Evolutionary conservation across 2,888 invertebrate genomes (phyloP).

Genomic region (Kuschelorhynchus macadamiae): DNA sequence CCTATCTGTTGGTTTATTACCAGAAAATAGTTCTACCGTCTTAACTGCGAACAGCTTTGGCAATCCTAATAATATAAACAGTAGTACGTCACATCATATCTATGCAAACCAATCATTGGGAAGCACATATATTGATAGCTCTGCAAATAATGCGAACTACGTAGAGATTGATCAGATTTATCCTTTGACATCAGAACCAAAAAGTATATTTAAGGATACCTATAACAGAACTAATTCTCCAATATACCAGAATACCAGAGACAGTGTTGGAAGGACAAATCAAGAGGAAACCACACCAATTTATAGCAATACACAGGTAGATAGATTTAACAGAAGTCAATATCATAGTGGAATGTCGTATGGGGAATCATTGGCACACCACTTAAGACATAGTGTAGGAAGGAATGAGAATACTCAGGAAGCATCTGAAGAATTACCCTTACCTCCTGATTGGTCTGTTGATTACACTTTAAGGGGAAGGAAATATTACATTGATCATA

Average conservation of each 20-base stretch:
- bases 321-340: slow-evolving; percentile 61
- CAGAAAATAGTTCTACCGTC: slow-evolving; percentile 54
- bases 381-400: slow-evolving; percentile 72
- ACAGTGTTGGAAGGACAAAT: slow-evolving; percentile 53
- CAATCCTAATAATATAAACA: slow-evolving; percentile 65
- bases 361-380: slow-evolving; percentile 70
- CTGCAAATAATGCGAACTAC: slow-evolving; percentile 68
- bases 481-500: slow-evolving; percentile 98
- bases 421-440: slow-evolving; percentile 82
- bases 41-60: slow-evolving; percentile 62
- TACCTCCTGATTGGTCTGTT: slow-evolving; percentile 98
- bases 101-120: slow-evolving; percentile 74
- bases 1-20: slow-evolving; percentile 72
- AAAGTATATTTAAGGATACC: slow-evolving; percentile 60
- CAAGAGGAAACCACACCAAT: slow-evolving; percentile 69
- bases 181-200: slow-evolving; percentile 67
- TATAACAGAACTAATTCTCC: slow-evolving; percentile 70
- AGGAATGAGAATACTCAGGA: slow-evolving; percentile 62
- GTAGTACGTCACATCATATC: slow-evolving; percentile 69
- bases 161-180: slow-evolving; percentile 75
- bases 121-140: slow-evolving; percentile 71
- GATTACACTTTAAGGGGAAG: slow-evolving; percentile 95
- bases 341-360: slow-evolving; percentile 69
- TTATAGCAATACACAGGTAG: slow-evolving; percentile 71
- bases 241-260: slow-evolving; percentile 71